Base-by-base conservation (phyloP, 2,113 vertebrate genomes). In the Psilopsiagon aymara region DNA sequence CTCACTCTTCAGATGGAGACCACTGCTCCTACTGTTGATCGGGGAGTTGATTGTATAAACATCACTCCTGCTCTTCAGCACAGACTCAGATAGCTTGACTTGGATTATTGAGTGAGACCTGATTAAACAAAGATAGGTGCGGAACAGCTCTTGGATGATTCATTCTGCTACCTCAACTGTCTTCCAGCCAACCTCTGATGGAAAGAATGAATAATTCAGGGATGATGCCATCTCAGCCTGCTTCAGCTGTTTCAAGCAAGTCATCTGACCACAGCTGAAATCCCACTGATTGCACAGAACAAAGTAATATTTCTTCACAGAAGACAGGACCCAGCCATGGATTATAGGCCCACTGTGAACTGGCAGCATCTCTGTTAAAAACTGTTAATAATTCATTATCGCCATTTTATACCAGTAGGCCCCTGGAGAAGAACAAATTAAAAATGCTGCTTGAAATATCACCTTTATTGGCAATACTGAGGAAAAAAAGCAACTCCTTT, bases 401-500 rank as follows among this genome's bases (percentile, higher is more conserved):
- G 17, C n/a, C 74, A 71, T 79, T 80, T 90, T 76, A 83, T 49
- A 83, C 57, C 25, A 83, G 59, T 15, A 43, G 47, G 37, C 20
- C 86, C 52, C 89, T 73, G 49, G 83, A 94, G 88, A 87, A 82
- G 41, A 86, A 47, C 25, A 96, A 95, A 96, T 96, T 96, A 80
- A 94, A 96, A 92, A 92, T 76, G 83, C 91, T 95, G 37, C 88
- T 94, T 94, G 92, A 97, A 96, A 92, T 94, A 92, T n/a, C 73
- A 92, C 71, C 78, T 29, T 90, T 92, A 81, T 60, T 15, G 3
- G 73, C 33, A 84, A 69, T 62, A 85, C 28, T 41, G 16, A 13
- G 4, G 5, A 51, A 55, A 76, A 71, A 15, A 28, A 6, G 1
- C 28, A 82, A 62, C n/a, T 90, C 23, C 37, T 68, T 87, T 87